These are phyloP conservation scores for Carassius auratus DNA, from an alignment of 2,113 vertebrate genomes.

Conservation along the genomic window DNA sequence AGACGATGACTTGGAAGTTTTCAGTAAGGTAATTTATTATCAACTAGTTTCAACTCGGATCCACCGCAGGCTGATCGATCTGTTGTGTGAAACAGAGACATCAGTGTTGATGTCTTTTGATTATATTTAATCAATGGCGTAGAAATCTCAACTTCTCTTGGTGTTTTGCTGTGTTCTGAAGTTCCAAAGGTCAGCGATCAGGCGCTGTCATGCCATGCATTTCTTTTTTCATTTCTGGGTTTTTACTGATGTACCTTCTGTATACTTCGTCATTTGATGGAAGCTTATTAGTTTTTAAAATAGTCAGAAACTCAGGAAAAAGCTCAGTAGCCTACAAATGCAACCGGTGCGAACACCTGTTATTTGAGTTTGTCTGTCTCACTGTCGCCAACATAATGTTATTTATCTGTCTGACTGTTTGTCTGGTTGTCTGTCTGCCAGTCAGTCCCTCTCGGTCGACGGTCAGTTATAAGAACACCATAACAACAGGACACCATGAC, in stretches of 20 bases:
- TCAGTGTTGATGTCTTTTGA: background rate
- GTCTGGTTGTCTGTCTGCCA: background rate
- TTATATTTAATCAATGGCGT: background rate
- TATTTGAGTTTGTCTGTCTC: background rate
- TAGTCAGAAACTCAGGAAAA: background rate
- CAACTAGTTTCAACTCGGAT: background rate
- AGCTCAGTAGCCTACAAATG: background rate
- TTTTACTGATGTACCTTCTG: background rate
- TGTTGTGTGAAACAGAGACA: background rate
- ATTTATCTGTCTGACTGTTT: background rate
- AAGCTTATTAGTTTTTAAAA: background rate
- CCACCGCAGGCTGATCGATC: background rate
- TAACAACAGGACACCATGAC: background rate
- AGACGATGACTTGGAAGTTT: slow-evolving; percentile 82
- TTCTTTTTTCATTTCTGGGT: background rate
- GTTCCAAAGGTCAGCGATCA: slow-evolving; percentile 59
- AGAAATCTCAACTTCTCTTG: background rate
- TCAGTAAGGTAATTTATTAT: slow-evolving; percentile 75
- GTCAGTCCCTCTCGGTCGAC: too few relatives aligned
- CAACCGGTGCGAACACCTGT: background rate
- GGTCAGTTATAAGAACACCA: too few relatives aligned
- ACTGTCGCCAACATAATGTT: background rate
- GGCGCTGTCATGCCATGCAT: slow-evolving; percentile 15
- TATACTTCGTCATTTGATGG: background rate
- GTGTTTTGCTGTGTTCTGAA: slow-evolving; percentile 1